phyloP scores from a whole-genome alignment of 2,888 invertebrate genomes.

The Leptopterna dolabrata region DNA sequence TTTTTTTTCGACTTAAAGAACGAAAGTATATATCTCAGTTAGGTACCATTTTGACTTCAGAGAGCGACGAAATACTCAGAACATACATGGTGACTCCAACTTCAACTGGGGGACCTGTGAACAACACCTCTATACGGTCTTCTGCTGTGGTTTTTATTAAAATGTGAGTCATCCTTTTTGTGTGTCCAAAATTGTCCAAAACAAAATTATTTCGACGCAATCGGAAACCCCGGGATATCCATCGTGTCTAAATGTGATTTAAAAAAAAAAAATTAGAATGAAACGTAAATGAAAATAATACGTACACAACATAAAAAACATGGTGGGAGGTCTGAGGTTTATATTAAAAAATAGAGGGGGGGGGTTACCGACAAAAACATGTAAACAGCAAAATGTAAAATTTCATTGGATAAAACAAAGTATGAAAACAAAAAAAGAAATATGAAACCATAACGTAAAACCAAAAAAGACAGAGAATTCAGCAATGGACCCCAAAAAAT shows the following conservation, averaged over 20 bases:
- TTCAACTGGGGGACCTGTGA: conserved; percentile 70
- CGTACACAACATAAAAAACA: neutral
- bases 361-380: neutral
- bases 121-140: conserved; percentile 54
- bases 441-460: neutral
- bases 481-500: conserved; percentile 57
- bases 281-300: neutral
- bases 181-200: conserved; percentile 10
- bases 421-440: neutral
- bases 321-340: neutral
- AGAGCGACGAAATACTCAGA: conserved; percentile 72
- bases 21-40: conserved; percentile 51
- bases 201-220: neutral
- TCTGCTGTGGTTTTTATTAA: conserved; percentile 39
- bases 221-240: neutral
- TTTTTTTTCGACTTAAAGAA: conserved; percentile 40
- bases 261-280: neutral
- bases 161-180: neutral
- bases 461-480: conserved; percentile 37
- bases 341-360: neutral
- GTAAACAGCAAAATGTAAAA: conserved; percentile 11
- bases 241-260: neutral
- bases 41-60: conserved; percentile 73
- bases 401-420: neutral
- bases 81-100: conserved; percentile 73